Conservation (phyloP, 1,140 invertebrate genomes). For the Polyergus mexicanus region DNA sequence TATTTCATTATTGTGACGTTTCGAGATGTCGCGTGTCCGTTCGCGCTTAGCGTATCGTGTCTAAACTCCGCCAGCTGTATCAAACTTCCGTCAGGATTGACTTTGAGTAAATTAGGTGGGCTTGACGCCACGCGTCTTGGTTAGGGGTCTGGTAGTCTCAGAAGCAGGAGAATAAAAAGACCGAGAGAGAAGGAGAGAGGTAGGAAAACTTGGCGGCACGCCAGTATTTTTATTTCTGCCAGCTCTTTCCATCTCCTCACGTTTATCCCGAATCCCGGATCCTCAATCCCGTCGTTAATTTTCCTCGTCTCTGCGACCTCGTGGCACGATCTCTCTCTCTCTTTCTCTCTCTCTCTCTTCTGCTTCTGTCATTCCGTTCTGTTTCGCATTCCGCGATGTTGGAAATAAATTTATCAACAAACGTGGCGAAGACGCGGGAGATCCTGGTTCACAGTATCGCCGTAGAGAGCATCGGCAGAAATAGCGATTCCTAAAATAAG, state of each 20-base stretch:
- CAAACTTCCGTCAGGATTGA: slow-evolving; percentile 52
- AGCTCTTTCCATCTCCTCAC: slow-evolving; percentile 44
- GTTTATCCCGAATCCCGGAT: slow-evolving; percentile 35
- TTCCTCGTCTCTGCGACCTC: slow-evolving; percentile 58
- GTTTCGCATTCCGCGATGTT: slow-evolving; percentile 49
- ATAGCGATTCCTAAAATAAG: slow-evolving; percentile 72
- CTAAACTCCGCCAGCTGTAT: slow-evolving; percentile 25
- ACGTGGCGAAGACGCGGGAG: slow-evolving; percentile 58
- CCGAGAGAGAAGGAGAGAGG: slow-evolving; percentile 37
- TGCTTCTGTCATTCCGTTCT: slow-evolving; percentile 25
- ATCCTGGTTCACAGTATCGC: slow-evolving; percentile 50
- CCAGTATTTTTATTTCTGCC: slow-evolving; percentile 74
- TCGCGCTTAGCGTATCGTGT: slow-evolving; percentile 33
- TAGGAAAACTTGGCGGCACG: slow-evolving; percentile 70
- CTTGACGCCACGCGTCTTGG: slow-evolving; percentile 70
- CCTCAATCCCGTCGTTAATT: slow-evolving; percentile 68
- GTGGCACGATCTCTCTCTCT: neutral
- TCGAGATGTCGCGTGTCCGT: slow-evolving; percentile 27
- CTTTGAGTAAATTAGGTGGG: slow-evolving; percentile 66
- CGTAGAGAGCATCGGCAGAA: slow-evolving; percentile 67
- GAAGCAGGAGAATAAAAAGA: slow-evolving; percentile 63
- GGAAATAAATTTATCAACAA: slow-evolving; percentile 80
- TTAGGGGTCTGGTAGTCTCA: slow-evolving; percentile 70
- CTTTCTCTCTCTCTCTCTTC: slow-evolving; percentile 12
- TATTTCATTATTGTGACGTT: slow-evolving; percentile 27